Evolutionary conservation across 2,113 vertebrate species (phyloP), one percentile per base, ranked within the genome.

Genomic region (Phyllostomus hastatus): DNA sequence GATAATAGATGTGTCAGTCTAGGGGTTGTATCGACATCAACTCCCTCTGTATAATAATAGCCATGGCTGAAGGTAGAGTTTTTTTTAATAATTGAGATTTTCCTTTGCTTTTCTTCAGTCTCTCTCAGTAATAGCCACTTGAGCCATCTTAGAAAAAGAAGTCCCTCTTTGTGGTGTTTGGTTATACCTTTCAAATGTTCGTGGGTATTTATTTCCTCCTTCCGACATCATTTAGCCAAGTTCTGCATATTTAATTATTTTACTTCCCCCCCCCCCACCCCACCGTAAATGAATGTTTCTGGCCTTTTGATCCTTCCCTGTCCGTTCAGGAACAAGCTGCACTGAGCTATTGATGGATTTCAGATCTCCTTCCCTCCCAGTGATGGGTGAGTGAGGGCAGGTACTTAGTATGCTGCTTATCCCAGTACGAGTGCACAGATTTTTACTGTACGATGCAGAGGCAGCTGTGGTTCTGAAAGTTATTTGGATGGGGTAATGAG

Each of bases 381-480:
- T 82, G 78, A 64, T 35, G 10, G 73, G 17, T 82, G 12, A 67
- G 31, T 31, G 38, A 87, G 64, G 80, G 81, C 46, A 96, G 86
- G 82, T 72, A 86, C 73, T 59, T 85, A 61, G 82, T 19, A 59
- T 31, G 6, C 16, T 88, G 79, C 86, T 72, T 82, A 91, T 57
- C 75, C 91, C 14, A 38, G 81, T 43, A 87, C 83, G 94, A 93
- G 88, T 91, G 86, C 66, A 57, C n/a, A 86, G 72, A 61, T 90
- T 96, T 97, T 88, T 78, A 48, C 76, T 82, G 35, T 80, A 97
- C 70, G 94, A 91, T 14, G 67, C 12, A 73, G 92, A 96, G 96
- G 96, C 97, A 97, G 31, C 91, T 97, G 97, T 94, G 97, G 92
- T 97, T 97, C 97, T 48, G 75, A 80, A 87, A 94, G 52, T 95